Conservation (phyloP, 2,888 invertebrate species). For the Euclidia mi region DNA sequence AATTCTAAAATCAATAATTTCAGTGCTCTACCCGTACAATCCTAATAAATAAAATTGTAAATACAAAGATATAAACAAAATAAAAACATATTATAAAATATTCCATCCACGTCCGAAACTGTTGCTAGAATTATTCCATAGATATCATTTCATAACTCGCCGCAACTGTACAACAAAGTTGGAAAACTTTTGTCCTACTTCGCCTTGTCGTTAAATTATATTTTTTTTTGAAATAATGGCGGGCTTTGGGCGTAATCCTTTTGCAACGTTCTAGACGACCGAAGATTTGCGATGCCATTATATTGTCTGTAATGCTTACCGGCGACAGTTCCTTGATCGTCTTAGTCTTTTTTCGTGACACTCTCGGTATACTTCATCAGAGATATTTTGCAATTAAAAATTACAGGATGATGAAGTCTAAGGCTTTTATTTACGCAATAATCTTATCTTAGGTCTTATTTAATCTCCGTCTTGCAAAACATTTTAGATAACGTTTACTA, state of each 20-base stretch:
- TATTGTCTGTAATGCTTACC: constrained; percentile 28
- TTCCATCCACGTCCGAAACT: not conserved
- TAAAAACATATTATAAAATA: not conserved
- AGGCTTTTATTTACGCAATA: not conserved
- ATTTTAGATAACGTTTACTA: too few species aligned
- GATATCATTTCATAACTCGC: constrained; percentile 15
- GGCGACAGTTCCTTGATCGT: constrained; percentile 18
- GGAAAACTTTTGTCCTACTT: constrained; percentile 46
- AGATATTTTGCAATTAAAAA: constrained; percentile 16
- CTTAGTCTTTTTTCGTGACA: constrained; percentile 14
- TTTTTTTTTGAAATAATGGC: constrained; percentile 49
- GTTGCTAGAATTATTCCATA: constrained; percentile 6
- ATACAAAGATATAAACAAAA: too few species aligned
- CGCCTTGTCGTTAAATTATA: constrained; percentile 55
- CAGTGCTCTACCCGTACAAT: too few species aligned
- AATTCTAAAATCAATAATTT: too few species aligned
- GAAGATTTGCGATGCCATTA: constrained; percentile 30
- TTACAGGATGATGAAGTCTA: constrained; percentile 23
- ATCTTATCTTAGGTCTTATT: too few species aligned
- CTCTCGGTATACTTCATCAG: constrained; percentile 5
- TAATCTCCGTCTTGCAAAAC: too few species aligned
- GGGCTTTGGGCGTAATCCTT: constrained; percentile 50
- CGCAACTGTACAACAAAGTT: constrained; percentile 41
- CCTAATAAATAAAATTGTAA: too few species aligned
- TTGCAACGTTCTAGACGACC: constrained; percentile 42